A percentile compares a stretch with the other conserved stretches of the same genome.
Conservation (phyloP, 2,888 invertebrate genomes). For the Melanostoma scalare region DNA sequence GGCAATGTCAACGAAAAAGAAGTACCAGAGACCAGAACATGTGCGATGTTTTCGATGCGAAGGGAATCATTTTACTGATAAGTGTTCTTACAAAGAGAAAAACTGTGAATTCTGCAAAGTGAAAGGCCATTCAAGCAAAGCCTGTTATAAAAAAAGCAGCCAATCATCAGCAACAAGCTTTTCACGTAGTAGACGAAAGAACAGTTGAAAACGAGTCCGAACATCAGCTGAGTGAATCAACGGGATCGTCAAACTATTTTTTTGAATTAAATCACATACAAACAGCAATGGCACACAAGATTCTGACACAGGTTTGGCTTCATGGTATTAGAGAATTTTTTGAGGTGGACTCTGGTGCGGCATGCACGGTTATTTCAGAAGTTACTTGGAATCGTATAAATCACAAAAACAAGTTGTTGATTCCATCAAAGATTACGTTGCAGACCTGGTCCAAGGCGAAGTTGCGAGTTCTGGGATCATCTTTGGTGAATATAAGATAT, state of each 20-base stretch:
- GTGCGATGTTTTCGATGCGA: too few relatives aligned
- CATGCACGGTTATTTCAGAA: slow-evolving; percentile 17
- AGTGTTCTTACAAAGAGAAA: too few relatives aligned
- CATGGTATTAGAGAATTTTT: not conserved
- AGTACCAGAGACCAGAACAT: too few relatives aligned
- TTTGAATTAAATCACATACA: not conserved
- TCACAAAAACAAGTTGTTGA: too few relatives aligned
- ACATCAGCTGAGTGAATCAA: not conserved
- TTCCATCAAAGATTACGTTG: slow-evolving; percentile 1
- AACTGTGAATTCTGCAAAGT: too few relatives aligned
- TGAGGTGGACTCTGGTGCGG: slow-evolving; percentile 3
- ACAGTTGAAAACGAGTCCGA: not conserved
- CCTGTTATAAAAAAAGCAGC: slow-evolving; percentile 3
- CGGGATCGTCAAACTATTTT: slow-evolving; percentile 8
- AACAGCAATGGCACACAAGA: not conserved
- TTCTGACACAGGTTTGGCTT: not conserved
- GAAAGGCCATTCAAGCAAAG: too few relatives aligned
- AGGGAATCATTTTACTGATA: too few relatives aligned
- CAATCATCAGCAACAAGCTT: not conserved
- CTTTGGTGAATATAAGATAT: slow-evolving; percentile 17
- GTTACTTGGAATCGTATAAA: slow-evolving; percentile 26
- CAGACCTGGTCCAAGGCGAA: slow-evolving; percentile 43
- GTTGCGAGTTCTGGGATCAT: slow-evolving; percentile 32
- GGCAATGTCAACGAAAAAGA: too few relatives aligned
- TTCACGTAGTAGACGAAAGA: not conserved